phyloP scores from a whole-genome alignment of 2,797 vertebrate species.

The Sparidentex hasta region DNA sequence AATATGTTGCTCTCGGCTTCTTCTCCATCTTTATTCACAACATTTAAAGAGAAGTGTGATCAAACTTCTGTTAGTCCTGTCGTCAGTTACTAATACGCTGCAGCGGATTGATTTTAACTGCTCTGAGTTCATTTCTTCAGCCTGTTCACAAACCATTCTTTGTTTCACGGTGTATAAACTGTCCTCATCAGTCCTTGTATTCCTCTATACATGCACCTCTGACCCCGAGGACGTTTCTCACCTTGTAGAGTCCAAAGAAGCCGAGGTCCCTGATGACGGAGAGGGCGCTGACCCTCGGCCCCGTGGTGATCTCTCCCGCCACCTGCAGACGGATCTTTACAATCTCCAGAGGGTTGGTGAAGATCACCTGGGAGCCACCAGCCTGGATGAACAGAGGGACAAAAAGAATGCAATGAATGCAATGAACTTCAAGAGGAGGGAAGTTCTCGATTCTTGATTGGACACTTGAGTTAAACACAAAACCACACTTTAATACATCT shows the following conservation, averaged over 20 bases:
- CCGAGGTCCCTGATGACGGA: slow-evolving; percentile 89
- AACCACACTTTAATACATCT: not conserved
- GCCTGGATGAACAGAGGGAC: slow-evolving; percentile 83
- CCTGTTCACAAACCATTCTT: not conserved
- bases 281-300: slow-evolving; percentile 90
- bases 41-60: slow-evolving; percentile 13
- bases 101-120: not conserved
- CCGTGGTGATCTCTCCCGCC: slow-evolving; percentile 93
- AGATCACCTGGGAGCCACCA: slow-evolving; percentile 93
- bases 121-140: not conserved
- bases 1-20: not conserved
- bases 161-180: not conserved
- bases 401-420: not conserved
- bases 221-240: slow-evolving; percentile 55
- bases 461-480: not conserved
- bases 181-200: not conserved
- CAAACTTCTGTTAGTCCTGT: not conserved
- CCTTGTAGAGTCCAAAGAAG: slow-evolving; percentile 93
- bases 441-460: not conserved
- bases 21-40: too few species aligned
- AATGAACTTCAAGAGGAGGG: not conserved
- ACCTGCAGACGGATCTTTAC: slow-evolving; percentile 94
- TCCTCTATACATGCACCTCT: slow-evolving; percentile 16
- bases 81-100: not conserved
- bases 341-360: slow-evolving; percentile 95